Percentiles rank a stretch among this genome's conserved stretches.
phyloP scores from a whole-genome alignment of 2,888 invertebrate genomes.

The Drosophila mettleri region DNA sequence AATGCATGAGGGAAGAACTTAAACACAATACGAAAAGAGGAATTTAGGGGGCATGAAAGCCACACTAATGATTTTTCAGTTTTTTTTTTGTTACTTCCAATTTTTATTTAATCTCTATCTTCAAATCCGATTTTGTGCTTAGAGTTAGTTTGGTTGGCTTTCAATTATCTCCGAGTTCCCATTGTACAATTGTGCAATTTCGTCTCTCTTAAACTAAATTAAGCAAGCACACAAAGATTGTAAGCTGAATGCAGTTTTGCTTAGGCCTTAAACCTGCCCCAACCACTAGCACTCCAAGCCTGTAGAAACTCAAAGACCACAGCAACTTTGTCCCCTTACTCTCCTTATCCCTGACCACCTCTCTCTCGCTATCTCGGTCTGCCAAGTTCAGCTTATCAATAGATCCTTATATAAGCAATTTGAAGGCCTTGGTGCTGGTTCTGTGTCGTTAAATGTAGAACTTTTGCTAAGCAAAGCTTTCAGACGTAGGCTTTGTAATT shows the following conservation, averaged over 20 bases:
- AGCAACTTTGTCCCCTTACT: background rate
- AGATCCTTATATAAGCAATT: slow-evolving; percentile 1
- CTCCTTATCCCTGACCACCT: background rate
- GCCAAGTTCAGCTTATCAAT: slow-evolving; percentile 1
- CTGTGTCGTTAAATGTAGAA: slow-evolving; percentile 5
- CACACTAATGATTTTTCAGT: background rate
- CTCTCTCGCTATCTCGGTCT: background rate
- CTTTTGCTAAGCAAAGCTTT: slow-evolving; percentile 28
- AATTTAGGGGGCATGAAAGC: background rate
- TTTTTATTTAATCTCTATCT: background rate
- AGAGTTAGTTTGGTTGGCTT: background rate
- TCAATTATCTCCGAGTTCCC: background rate
- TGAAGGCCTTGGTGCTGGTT: slow-evolving; percentile 6
- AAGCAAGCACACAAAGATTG: background rate
- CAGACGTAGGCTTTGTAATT: slow-evolving; percentile 25
- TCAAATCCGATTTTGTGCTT: background rate
- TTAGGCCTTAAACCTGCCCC: too few species aligned
- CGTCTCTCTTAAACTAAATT: background rate
- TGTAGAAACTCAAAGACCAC: background rate
- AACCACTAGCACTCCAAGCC: background rate
- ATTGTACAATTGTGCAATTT: background rate
- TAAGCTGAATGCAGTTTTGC: background rate
- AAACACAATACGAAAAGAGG: background rate
- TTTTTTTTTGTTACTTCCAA: background rate
- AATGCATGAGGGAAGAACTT: background rate